Base-by-base conservation (phyloP, 2,888 invertebrate species). In the Eupithecia vulgata region DNA sequence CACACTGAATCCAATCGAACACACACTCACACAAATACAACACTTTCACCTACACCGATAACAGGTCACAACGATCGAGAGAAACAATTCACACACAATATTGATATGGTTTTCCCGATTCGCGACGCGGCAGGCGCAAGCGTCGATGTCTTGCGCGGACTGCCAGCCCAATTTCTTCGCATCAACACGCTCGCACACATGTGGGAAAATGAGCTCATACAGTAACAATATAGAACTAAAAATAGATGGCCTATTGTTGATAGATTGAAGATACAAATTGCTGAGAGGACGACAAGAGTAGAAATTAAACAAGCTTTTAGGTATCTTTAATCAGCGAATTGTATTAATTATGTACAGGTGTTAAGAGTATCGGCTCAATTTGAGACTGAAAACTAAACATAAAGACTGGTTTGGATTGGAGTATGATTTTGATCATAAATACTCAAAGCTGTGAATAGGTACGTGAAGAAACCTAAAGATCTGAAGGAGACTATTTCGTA, bases 131-230 rank as follows among this genome's bases (percentile, higher is more conserved):
- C 61, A 77, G 76, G 81, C 89, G 89, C 91, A 87, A 80, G 88
- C 91, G 89, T 81, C 87, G 84, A 84, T 84, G 85, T 83, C 88
- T 85, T 87, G 84, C 87, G 88, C 92, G 85, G 85, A 92, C 92
- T 92, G 91, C 83, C 88, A 85, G 86, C 87, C 88, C 84, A 89
- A 91, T 89, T 88, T 87, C 89, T 87, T 88, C 79, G 82, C 85
- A 81, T 85, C 83, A 83, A 84, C 84, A 81, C 82, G 80, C 80
- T 77, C 79, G 12, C 65, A 64, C 78, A 84, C 85, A 86, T 85
- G 86, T 87, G 84, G 82, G 79, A 78, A 80, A 76, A 84, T 79
- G 83, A 81, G 81, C 78, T 73, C 71, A 69, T 72, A 74, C 80
- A 74, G 73, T 77, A 80, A 78, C 77, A 80, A 81, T 78, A 79